Percentiles rank a stretch among this genome's conserved stretches.
Evolutionary conservation across 1,140 invertebrate genomes (phyloP).

Genomic region (Octopus sinensis): DNA sequence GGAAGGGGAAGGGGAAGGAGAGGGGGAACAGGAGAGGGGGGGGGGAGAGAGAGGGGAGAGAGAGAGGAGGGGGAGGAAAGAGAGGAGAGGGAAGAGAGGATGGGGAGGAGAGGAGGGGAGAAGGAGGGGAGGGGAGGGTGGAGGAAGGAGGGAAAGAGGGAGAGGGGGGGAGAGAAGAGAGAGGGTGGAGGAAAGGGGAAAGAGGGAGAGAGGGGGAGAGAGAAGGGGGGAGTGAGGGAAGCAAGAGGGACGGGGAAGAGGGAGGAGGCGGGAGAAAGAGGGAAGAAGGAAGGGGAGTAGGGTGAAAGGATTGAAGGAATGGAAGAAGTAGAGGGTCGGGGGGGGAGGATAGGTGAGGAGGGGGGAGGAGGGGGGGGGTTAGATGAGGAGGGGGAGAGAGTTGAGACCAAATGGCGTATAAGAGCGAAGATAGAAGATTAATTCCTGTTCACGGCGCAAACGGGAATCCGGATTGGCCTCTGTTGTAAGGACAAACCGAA

Average conservation of each 20-base stretch:
- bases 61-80: background rate
- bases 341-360: background rate
- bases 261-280: background rate
- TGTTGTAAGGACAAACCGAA: no score
- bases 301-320: background rate
- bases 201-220: background rate
- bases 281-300: background rate
- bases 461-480: no score
- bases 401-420: no score
- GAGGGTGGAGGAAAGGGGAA: background rate
- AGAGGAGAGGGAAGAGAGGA: background rate
- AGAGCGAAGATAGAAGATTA: no score
- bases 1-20: background rate
- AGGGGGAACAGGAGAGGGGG: background rate
- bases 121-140: background rate
- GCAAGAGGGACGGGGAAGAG: background rate
- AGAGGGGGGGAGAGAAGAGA: background rate
- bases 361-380: no score
- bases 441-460: no score
- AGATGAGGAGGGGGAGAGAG: background rate
- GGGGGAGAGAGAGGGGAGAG: background rate
- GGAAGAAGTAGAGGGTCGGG: background rate
- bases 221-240: background rate
- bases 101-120: background rate
- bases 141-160: background rate